Conservation (phyloP, 2,113 vertebrate species). For the Haemorhous mexicanus region DNA sequence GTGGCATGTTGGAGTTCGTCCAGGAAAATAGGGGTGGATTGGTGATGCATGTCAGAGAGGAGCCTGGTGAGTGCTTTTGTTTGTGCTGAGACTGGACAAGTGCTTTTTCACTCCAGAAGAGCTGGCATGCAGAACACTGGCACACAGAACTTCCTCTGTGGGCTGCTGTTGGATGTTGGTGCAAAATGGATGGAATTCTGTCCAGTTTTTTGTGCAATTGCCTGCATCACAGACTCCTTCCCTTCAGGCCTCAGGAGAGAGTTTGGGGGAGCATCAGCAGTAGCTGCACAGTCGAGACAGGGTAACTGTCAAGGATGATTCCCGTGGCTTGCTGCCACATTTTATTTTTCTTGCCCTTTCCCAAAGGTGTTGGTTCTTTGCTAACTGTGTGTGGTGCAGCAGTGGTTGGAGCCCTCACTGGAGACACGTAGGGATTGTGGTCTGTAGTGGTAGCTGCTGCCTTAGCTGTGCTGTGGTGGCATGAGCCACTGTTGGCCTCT, state of each 20-base stretch:
- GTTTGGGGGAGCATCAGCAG: neutral
- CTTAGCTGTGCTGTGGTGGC: neutral
- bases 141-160: neutral
- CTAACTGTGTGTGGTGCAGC: neutral
- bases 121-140: neutral
- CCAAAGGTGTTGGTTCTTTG: neutral
- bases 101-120: neutral
- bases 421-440: rapidly evolving
- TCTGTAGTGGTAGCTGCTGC: neutral
- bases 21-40: neutral
- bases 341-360: neutral
- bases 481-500: neutral
- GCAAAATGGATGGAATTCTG: neutral
- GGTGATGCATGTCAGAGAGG: neutral
- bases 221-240: neutral
- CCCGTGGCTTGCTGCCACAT: neutral
- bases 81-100: neutral
- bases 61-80: neutral
- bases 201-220: neutral
- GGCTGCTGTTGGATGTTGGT: neutral
- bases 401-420: neutral
- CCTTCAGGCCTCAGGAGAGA: neutral
- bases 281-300: rapidly evolving
- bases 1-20: neutral
- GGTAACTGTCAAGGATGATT: neutral